These are phyloP conservation scores for Dryobates pubescens DNA, from an alignment of 2,797 vertebrate genomes.

Conservation along the genomic window DNA sequence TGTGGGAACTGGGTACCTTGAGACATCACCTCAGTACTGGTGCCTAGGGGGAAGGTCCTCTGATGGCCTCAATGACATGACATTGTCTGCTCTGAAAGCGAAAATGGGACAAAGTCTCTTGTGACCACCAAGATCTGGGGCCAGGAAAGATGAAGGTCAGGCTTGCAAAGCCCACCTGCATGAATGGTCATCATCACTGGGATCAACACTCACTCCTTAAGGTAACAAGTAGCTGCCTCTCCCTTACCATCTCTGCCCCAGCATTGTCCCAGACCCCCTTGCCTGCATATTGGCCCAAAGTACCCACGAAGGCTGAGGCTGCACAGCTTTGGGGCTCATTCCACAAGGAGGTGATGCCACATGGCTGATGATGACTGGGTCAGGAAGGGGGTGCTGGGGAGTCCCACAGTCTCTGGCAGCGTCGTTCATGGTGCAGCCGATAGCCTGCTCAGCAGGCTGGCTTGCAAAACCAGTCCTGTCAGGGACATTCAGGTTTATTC, in stretches of 20 bases:
- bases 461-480: background rate
- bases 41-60: background rate
- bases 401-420: background rate
- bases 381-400: background rate
- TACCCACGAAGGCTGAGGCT: fast-evolving
- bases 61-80: background rate
- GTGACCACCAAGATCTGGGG: background rate
- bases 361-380: fast-evolving
- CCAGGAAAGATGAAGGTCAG: background rate
- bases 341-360: fast-evolving
- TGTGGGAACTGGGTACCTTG: no score
- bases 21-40: fast-evolving
- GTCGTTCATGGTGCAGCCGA: background rate
- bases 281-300: background rate
- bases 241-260: background rate
- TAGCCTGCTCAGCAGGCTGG: background rate
- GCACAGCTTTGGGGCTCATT: fast-evolving
- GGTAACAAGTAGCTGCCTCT: background rate
- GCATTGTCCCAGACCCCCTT: no score
- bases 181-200: fast-evolving
- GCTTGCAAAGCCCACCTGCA: background rate
- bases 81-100: background rate
- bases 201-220: background rate
- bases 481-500: background rate
- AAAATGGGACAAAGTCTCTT: background rate